phyloP scores from a whole-genome alignment of 1,140 invertebrate genomes.

The Apis laboriosa region DNA sequence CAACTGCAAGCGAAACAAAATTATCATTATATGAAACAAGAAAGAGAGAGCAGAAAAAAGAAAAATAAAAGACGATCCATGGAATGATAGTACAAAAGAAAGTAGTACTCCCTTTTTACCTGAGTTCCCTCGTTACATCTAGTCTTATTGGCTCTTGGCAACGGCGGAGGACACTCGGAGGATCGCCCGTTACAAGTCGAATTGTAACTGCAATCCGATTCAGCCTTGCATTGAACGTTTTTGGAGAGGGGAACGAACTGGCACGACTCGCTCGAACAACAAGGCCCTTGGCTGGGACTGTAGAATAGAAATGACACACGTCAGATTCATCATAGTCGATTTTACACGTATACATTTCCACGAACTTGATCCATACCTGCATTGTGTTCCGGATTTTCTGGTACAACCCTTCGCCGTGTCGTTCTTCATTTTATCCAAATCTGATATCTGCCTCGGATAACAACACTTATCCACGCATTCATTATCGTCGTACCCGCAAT shows the following conservation, averaged over 20 bases:
- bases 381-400: conserved; percentile 89
- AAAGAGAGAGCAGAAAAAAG: too few relatives aligned
- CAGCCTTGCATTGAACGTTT: conserved; percentile 89
- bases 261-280: conserved; percentile 92
- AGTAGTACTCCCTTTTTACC: conserved; percentile 70
- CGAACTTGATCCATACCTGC: conserved; percentile 82
- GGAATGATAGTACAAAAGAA: neutral
- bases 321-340: neutral
- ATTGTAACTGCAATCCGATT: conserved; percentile 93
- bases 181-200: conserved; percentile 92
- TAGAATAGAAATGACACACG: conserved; percentile 32
- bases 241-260: conserved; percentile 86
- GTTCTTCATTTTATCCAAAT: conserved; percentile 86
- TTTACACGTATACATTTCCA: too few relatives aligned
- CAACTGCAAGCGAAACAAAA: conserved; percentile 82
- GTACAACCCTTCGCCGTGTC: conserved; percentile 89
- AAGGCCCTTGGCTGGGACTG: conserved; percentile 98
- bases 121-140: conserved; percentile 91
- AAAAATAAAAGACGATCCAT: neutral
- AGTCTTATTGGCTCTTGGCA: conserved; percentile 89
- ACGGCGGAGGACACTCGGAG: conserved; percentile 92
- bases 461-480: conserved; percentile 98
- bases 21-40: too few relatives aligned
- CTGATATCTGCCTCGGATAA: conserved; percentile 90
- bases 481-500: conserved; percentile 97